Base-by-base conservation (phyloP, 2,113 vertebrate genomes). In the Sialia sialis region DNA sequence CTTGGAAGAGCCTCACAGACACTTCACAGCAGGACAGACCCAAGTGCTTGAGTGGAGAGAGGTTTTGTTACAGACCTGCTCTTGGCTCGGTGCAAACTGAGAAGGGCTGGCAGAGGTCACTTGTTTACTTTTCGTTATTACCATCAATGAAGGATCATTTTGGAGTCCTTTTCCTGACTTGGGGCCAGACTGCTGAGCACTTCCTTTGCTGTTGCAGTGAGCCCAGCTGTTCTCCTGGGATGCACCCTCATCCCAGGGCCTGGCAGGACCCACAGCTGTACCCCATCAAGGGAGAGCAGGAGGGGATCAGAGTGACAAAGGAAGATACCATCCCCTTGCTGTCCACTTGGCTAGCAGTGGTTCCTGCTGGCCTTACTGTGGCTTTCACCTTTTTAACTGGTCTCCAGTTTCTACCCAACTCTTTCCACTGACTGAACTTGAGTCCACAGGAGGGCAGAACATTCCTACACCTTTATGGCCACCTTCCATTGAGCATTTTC, bases 401-500 rank as follows among this genome's bases (percentile, higher is more conserved):
- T 25, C 78, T 85, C 70, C 23, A 9, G 20, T 83, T 84, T 25
- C 88, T 77, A 81, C 79, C 81, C 81, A 58, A 3, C 49, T 21
- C 30, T 52, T 87, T 38, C 76, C 84, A 84, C 70, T 38, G 34
- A 56, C 74, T 58, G 84, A 48, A 52, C 84, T 63, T 10, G 59
- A 77, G 75, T 56, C 87, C 59, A 13, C 52, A 80, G 36, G 39
- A 70, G 82, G 72, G 64, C 82, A 86, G 77, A 59, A 59, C 59
- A 17, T 39, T 87, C 59, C 90, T 80, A n/a, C 36, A 22, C 58
- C 63, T 95, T 93, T 63, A 91, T 16, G 73, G 76, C 58, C 64
- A 94, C 92, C 84, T 96, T 96, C 91, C 92, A 48, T 49, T 83
- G 69, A 75, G 96, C 69, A 36, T 95, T 93, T 89, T 97, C 94